phyloP scores from a whole-genome alignment of 2,797 vertebrate species.

The Florisuga fusca region DNA sequence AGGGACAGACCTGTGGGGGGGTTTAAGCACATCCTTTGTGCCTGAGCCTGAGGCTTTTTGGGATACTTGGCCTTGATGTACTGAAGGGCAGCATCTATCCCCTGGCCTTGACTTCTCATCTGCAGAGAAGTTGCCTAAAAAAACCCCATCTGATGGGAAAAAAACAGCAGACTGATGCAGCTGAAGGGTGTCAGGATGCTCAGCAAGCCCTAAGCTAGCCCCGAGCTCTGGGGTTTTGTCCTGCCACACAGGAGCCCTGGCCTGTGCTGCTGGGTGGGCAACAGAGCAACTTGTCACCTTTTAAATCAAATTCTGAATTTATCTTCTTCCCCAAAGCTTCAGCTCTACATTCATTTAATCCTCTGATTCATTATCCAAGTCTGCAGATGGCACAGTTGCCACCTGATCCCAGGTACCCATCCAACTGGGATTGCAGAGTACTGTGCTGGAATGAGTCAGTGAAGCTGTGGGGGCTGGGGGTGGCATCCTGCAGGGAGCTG shows the following conservation, averaged over 20 bases:
- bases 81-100: background rate
- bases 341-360: background rate
- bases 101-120: background rate
- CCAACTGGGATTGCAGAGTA: background rate
- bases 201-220: rapidly evolving
- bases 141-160: background rate
- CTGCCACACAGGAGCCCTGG: background rate
- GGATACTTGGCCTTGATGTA: background rate
- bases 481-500: background rate
- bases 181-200: background rate
- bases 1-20: background rate
- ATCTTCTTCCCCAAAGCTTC: background rate
- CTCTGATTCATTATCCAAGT: background rate
- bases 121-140: background rate
- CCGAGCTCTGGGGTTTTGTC: background rate
- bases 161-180: background rate
- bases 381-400: background rate
- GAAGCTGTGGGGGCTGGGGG: background rate
- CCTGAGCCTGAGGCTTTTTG: background rate
- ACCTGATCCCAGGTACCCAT: background rate
- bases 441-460: background rate
- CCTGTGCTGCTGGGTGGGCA: background rate
- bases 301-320: background rate
- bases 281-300: background rate
- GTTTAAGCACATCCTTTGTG: background rate